Conservation (phyloP, 1,140 invertebrate species). For the Leptoteleia sp. region DNA sequence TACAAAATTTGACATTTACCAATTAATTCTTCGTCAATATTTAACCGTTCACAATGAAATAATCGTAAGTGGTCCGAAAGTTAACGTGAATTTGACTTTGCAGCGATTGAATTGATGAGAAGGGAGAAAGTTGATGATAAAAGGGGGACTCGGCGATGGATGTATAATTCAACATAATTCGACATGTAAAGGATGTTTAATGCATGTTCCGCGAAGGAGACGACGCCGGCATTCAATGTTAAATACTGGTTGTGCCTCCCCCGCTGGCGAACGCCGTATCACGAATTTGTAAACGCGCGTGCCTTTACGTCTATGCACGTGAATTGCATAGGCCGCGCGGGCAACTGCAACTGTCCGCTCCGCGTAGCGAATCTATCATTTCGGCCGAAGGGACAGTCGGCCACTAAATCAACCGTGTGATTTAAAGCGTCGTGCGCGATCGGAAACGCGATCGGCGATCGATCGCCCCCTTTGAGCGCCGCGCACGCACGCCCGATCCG, state of each 20-base stretch:
- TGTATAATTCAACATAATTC: slow-evolving; percentile 80
- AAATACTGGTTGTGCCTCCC: slow-evolving; percentile 71
- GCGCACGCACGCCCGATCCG: too few relatives aligned
- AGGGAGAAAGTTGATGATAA: too few relatives aligned
- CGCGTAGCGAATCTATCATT: slow-evolving; percentile 52
- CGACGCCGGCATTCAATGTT: slow-evolving; percentile 75
- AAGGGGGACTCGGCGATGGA: too few relatives aligned
- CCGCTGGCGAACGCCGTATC: slow-evolving; percentile 53
- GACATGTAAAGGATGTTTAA: slow-evolving; percentile 77
- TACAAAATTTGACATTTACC: too few relatives aligned
- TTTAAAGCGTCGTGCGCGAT: slow-evolving; percentile 71
- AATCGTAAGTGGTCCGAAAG: too few relatives aligned
- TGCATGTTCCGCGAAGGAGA: slow-evolving; percentile 70
- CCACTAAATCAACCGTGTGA: slow-evolving; percentile 72
- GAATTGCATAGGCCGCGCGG: slow-evolving; percentile 49
- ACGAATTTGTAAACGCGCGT: slow-evolving; percentile 65
- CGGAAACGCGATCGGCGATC: too few relatives aligned
- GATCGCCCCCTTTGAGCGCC: too few relatives aligned
- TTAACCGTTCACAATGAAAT: too few relatives aligned
- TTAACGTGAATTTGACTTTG: too few relatives aligned
- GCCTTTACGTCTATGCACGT: slow-evolving; percentile 37
- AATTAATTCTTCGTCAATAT: too few relatives aligned
- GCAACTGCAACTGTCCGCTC: slow-evolving; percentile 25
- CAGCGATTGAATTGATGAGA: too few relatives aligned
- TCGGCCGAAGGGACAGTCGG: slow-evolving; percentile 31